phyloP scores from a whole-genome alignment of 2,113 vertebrate genomes.

The Leptosomus discolor region DNA sequence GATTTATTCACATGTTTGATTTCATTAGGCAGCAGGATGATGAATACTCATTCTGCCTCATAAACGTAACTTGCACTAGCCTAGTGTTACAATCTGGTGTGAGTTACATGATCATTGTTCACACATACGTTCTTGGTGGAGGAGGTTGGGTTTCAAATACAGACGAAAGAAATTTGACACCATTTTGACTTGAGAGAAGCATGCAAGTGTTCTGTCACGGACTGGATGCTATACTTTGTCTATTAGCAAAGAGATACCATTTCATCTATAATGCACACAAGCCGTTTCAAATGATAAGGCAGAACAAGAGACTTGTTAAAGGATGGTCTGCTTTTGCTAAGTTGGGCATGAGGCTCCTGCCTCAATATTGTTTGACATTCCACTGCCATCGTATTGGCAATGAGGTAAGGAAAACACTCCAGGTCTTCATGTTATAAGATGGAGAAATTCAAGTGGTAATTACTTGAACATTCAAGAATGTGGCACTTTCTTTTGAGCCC shows the following conservation, averaged over 20 bases:
- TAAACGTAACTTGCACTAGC: not conserved
- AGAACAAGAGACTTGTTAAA: not conserved
- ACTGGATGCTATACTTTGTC: not conserved
- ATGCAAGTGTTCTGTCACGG: not conserved
- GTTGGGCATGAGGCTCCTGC: not conserved
- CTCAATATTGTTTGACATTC: not conserved
- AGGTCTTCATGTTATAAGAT: not conserved
- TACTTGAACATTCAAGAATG: not conserved
- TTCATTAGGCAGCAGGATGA: not conserved
- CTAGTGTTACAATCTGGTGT: not conserved
- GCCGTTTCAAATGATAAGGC: not conserved
- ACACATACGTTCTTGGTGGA: not conserved
- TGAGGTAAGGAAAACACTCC: not conserved
- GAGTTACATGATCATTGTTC: not conserved
- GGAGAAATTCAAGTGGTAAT: not conserved
- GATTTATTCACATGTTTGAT: conserved; percentile 37
- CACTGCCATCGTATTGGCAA: not conserved
- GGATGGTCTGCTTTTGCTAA: not conserved
- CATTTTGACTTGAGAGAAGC: not conserved
- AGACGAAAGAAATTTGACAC: conserved; percentile 10
- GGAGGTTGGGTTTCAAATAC: not conserved
- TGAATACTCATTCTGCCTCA: not conserved
- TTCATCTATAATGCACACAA: not conserved
- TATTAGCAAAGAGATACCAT: not conserved
- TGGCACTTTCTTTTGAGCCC: not conserved